Percentiles rank a stretch among this genome's conserved stretches.
phyloP scores from a whole-genome alignment of 1,140 invertebrate genomes.

The Saccostrea echinata region DNA sequence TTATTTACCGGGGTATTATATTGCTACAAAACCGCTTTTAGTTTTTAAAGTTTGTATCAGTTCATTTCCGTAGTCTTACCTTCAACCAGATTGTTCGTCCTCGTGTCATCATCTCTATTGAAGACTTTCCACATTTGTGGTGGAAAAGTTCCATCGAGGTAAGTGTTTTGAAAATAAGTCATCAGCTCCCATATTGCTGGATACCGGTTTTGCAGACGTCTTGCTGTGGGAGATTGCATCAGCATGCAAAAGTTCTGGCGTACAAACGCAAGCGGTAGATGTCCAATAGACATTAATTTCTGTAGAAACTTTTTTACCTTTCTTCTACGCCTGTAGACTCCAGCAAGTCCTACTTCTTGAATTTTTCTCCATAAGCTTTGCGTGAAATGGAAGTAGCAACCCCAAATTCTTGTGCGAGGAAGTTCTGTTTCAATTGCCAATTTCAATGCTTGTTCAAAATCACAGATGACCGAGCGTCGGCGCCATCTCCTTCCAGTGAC shows the following conservation, averaged over 20 bases:
- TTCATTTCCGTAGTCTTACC: constrained; percentile 33
- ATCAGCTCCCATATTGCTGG: constrained; percentile 40
- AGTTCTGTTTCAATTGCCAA: constrained; percentile 53
- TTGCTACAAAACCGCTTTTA: neutral
- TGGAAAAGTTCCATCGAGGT: constrained; percentile 36
- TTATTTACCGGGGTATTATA: no score
- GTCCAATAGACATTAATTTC: constrained; percentile 51
- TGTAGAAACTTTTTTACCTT: neutral
- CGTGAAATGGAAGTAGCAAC: constrained; percentile 59
- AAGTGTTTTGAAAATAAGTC: constrained; percentile 28
- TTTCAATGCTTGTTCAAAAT: constrained; percentile 58
- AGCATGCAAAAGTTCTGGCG: constrained; percentile 49
- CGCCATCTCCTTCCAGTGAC: constrained; percentile 27
- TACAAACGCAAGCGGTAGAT: constrained; percentile 46
- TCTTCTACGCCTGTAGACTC: constrained; percentile 22
- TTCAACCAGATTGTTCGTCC: constrained; percentile 54
- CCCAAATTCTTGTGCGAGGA: constrained; percentile 37
- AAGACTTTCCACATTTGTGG: constrained; percentile 48
- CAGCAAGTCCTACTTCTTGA: constrained; percentile 46
- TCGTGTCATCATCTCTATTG: constrained; percentile 35
- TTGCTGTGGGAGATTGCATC: neutral
- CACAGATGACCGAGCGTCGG: constrained; percentile 38
- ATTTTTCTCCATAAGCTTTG: constrained; percentile 56
- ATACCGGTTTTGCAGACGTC: constrained; percentile 29
- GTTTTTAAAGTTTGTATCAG: neutral